phyloP scores from a whole-genome alignment of 2,888 invertebrate species.

The Cyclophora albipunctata region DNA sequence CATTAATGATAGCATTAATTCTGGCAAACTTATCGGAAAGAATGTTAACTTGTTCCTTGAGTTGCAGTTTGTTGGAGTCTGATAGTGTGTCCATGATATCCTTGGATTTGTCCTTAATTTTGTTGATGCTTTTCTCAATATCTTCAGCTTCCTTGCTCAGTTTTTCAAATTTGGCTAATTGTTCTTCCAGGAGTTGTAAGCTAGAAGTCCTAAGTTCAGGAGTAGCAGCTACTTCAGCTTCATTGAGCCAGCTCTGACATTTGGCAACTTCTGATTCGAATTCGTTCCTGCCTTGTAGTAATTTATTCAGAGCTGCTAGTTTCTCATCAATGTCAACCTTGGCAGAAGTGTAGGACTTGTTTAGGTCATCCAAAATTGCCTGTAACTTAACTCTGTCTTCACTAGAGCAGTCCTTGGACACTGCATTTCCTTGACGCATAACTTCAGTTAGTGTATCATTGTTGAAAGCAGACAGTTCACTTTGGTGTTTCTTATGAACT shows the following conservation, averaged over 20 bases:
- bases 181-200: slow-evolving; percentile 89
- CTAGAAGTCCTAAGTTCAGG: slow-evolving; percentile 87
- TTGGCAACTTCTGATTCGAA: slow-evolving; percentile 88
- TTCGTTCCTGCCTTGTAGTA: slow-evolving; percentile 84
- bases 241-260: slow-evolving; percentile 91
- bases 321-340: slow-evolving; percentile 84
- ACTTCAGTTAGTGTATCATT: slow-evolving; percentile 84
- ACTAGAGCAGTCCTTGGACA: slow-evolving; percentile 89
- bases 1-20: slow-evolving; percentile 83
- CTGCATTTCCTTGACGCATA: slow-evolving; percentile 82
- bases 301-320: slow-evolving; percentile 80
- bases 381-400: slow-evolving; percentile 80
- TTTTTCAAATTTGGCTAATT: slow-evolving; percentile 88
- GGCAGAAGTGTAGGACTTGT: slow-evolving; percentile 81
- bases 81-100: slow-evolving; percentile 86
- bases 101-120: slow-evolving; percentile 86
- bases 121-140: slow-evolving; percentile 81
- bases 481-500: slow-evolving; percentile 83
- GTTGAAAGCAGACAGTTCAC: slow-evolving; percentile 85
- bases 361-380: slow-evolving; percentile 79
- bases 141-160: slow-evolving; percentile 83
- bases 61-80: slow-evolving; percentile 88
- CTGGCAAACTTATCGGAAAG: slow-evolving; percentile 86
- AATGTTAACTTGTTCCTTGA: slow-evolving; percentile 86
- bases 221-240: slow-evolving; percentile 90